Evolutionary conservation across 2,797 vertebrate species (phyloP).

Genomic region (Adrianichthys oophorus): DNA sequence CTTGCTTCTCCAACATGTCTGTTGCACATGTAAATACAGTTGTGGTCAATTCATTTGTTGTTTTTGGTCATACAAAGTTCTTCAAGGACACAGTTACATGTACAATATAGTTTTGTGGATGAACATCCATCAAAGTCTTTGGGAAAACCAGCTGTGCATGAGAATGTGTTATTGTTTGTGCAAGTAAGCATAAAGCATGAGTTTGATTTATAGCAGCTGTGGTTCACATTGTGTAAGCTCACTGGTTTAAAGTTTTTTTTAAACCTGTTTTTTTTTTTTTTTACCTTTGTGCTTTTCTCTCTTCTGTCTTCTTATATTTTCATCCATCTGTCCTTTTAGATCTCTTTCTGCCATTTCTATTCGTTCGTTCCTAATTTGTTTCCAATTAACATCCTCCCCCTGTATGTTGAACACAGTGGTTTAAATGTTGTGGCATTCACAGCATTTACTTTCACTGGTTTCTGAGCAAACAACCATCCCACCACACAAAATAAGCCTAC

Average conservation of each 20-base stretch:
- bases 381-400: constrained; percentile 64
- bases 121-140: constrained; percentile 66
- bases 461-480: constrained; percentile 13
- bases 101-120: constrained; percentile 40
- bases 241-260: constrained; percentile 15
- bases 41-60: too few relatives aligned
- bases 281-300: constrained; percentile 70
- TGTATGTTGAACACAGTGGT: constrained; percentile 32
- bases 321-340: constrained; percentile 67
- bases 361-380: constrained; percentile 63
- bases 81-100: constrained; percentile 37
- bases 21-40: constrained; percentile 24
- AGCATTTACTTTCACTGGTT: constrained; percentile 6
- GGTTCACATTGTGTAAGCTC: constrained; percentile 26
- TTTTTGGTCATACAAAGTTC: constrained; percentile 23
- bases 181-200: constrained; percentile 54
- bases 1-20: constrained; percentile 56
- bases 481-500: constrained; percentile 41
- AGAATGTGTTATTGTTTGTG: constrained; percentile 65
- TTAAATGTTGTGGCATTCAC: background rate
- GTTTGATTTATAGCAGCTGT: constrained; percentile 48
- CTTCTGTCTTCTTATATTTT: constrained; percentile 47
- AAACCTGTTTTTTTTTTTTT: constrained; percentile 12
- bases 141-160: constrained; percentile 46
- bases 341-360: constrained; percentile 57